A percentile compares a stretch with the other conserved stretches of the same genome.
phyloP scores from a whole-genome alignment of 2,113 vertebrate genomes.

The Butastur rufipennis region DNA sequence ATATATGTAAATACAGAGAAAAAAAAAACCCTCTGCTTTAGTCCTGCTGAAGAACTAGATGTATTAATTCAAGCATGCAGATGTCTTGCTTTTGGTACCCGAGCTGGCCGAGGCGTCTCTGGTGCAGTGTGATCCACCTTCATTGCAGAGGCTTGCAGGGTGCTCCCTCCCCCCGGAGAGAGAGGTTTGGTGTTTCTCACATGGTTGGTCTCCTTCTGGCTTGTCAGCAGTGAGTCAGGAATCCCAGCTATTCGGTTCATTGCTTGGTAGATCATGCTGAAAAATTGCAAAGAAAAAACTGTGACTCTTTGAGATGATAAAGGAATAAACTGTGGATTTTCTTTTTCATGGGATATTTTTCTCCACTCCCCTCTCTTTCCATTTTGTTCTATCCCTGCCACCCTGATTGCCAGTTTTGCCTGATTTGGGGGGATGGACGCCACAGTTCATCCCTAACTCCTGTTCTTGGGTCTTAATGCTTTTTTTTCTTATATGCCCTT shows the following conservation, averaged over 20 bases:
- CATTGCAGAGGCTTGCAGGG: not conserved
- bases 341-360: not conserved
- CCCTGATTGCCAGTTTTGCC: not conserved
- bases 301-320: not conserved
- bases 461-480: not conserved
- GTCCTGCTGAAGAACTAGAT: not conserved
- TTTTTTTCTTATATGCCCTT: not conserved
- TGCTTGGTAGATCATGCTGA: conserved; percentile 1
- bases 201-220: not conserved
- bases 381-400: not conserved
- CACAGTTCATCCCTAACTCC: not conserved
- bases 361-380: not conserved
- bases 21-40: accelerated
- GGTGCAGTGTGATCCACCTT: not conserved
- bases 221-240: conserved; percentile 18
- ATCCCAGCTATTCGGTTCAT: not conserved
- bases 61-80: not conserved
- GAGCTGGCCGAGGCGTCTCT: not conserved
- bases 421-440: not conserved
- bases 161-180: not conserved
- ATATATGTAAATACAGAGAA: not conserved
- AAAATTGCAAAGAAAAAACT: not conserved
- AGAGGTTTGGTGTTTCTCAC: not conserved
- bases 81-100: not conserved
- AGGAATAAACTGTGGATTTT: not conserved